A percentile compares a stretch with the other conserved stretches of the same genome.
These are phyloP conservation scores for Parapsyche elsis DNA, from an alignment of 1,140 invertebrate species.

Conservation along the genomic window DNA sequence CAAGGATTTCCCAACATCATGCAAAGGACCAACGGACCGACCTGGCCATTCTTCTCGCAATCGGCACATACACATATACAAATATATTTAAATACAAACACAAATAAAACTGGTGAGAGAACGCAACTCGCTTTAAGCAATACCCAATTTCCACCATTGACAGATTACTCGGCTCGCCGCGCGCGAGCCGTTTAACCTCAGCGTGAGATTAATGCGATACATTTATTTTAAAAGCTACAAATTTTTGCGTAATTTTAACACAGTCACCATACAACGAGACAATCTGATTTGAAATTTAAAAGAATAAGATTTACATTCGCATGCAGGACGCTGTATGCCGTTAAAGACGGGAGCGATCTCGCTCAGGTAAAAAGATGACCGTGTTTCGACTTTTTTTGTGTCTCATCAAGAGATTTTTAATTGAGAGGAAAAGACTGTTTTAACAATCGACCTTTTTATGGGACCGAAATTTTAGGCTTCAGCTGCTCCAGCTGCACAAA, in stretches of 20 bases:
- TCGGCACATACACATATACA: slow-evolving; percentile 32
- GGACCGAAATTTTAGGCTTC: neutral
- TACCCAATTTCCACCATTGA: slow-evolving; percentile 39
- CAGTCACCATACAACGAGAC: neutral
- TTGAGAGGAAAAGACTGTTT: slow-evolving; percentile 1
- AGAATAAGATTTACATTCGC: too few relatives aligned
- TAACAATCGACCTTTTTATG: neutral
- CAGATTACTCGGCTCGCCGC: slow-evolving; percentile 6
- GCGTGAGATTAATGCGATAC: slow-evolving; percentile 34
- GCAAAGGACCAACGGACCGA: slow-evolving; percentile 48
- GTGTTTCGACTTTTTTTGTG: neutral
- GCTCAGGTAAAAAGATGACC: slow-evolving; percentile 8
- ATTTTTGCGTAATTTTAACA: slow-evolving; percentile 19
- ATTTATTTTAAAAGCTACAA: neutral
- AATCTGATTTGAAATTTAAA: too few relatives aligned
- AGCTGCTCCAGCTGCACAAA: too few relatives aligned
- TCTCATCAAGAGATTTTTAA: slow-evolving; percentile 8
- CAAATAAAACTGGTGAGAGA: neutral
- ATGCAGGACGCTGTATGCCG: neutral
- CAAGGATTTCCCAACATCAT: slow-evolving; percentile 54
- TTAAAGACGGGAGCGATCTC: neutral
- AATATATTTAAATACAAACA: slow-evolving; percentile 12
- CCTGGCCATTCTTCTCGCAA: slow-evolving; percentile 51
- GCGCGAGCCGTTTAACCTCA: neutral
- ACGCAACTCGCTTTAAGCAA: slow-evolving; percentile 35